Evolutionary conservation across 2,888 invertebrate genomes (phyloP).

Genomic region (Pemphredon lugubris): DNA sequence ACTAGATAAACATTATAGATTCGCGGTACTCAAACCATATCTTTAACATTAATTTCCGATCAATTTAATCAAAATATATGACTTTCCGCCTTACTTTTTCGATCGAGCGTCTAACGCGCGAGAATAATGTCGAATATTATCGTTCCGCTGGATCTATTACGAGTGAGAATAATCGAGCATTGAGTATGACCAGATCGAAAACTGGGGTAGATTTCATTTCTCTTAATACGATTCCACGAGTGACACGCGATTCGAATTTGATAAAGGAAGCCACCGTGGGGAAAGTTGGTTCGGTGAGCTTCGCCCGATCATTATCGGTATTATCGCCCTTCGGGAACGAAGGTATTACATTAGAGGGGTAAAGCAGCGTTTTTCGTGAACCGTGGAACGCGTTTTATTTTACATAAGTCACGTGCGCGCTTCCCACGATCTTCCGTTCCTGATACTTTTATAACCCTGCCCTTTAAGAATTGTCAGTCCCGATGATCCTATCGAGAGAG

Average conservation of each 20-base stretch:
- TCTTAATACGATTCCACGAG: conserved; percentile 28
- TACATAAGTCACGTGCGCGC: conserved; percentile 6
- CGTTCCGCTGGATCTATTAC: conserved; percentile 42
- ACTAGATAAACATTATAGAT: background rate
- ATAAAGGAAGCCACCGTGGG: conserved; percentile 37
- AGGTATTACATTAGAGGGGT: conserved; percentile 13
- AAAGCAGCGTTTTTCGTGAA: conserved; percentile 32
- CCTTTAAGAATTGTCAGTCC: too few relatives aligned
- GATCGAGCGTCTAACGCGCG: too few relatives aligned
- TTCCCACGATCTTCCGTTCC: background rate
- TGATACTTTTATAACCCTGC: background rate
- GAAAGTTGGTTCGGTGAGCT: conserved; percentile 25
- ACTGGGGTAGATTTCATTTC: conserved; percentile 48
- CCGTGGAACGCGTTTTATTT: background rate
- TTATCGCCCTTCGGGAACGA: conserved; percentile 40
- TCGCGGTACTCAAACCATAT: background rate
- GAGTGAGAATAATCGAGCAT: conserved; percentile 38
- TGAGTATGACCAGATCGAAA: conserved; percentile 29
- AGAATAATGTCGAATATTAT: conserved; percentile 21
- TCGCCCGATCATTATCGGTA: conserved; percentile 38
- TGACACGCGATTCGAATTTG: conserved; percentile 31
- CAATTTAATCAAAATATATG: background rate
- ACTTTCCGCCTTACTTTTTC: too few relatives aligned
- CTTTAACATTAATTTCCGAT: background rate
- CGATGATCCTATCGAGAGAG: too few relatives aligned